Base-by-base conservation (phyloP, 1,140 invertebrate genomes). In the Lasaia peninsularis region DNA sequence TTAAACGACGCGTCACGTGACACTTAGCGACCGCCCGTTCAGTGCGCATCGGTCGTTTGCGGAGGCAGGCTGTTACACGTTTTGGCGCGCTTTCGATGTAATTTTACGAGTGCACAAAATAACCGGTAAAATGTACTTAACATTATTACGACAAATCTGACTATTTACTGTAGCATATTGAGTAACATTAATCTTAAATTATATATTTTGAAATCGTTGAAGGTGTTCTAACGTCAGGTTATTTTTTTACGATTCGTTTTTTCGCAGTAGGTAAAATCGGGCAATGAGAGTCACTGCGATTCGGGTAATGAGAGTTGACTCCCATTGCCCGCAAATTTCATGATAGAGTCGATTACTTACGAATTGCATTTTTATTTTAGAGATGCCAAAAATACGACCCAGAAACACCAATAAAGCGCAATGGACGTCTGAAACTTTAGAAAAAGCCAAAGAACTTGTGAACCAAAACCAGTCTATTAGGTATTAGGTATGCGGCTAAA, bases 281-380 rank as follows among this genome's bases (percentile, higher is more conserved):
- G 37, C 32, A 60, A 55, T 60, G 21, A 60, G 52, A 51, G 58
- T 55, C 52, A 60, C 52, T 60, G 52, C 58, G 34, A 7, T 55
- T 12, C 52, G 52, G 52, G 52, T 18, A 60, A 60, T 60, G 58
- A 55, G 52, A 60, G 53, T 60, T 56, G 58, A 49, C 58, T 60
- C 52, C 51, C 51, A 55, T 56, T 61, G 33, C 59, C 33, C 44
- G 52, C 40, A 60, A 56, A 51, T n/a, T 24, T 52, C 37, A 21
- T 51, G 28, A 56, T 21, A 61, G 54, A 55, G 6, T 33, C 9
- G 12, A 61, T 9, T 55, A 56, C 18, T 51, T 57, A 21, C 48
- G 10, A 58, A 35, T 58, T 16, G 32, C 32, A 20, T 55, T 37
- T 35, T 20, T 60, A 51, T 60, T 60, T 20, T 44, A 60, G 59